Evolutionary conservation across 2,113 vertebrate species (phyloP).

Genomic region (Pelobates fuscus): DNA sequence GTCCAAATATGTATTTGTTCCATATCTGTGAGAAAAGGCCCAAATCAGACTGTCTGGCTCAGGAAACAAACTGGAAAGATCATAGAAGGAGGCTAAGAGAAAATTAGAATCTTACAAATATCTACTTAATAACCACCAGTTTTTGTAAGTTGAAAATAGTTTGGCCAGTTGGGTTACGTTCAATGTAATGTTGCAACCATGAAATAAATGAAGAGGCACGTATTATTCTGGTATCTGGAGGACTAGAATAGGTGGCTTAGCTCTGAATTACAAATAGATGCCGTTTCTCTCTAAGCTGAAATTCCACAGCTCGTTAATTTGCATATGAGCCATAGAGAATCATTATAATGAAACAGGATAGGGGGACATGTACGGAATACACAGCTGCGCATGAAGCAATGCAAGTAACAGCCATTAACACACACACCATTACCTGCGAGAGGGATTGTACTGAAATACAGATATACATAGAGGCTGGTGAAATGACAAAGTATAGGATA

Average conservation of each 20-base stretch:
- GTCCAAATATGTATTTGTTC: too few relatives aligned
- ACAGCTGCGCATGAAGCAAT: constrained; percentile 16
- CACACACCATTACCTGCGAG: constrained; percentile 63
- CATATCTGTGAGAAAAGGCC: too few relatives aligned
- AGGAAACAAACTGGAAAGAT: too few relatives aligned
- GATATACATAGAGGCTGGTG: constrained; percentile 1
- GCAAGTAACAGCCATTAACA: constrained; percentile 39
- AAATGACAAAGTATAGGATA: background rate
- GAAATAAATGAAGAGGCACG: constrained; percentile 17
- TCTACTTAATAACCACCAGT: too few relatives aligned
- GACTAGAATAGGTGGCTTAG: constrained; percentile 37
- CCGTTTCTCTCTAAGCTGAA: constrained; percentile 56
- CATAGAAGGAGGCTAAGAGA: too few relatives aligned
- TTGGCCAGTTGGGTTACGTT: background rate
- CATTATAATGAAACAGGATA: constrained; percentile 64
- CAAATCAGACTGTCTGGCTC: too few relatives aligned
- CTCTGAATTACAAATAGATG: constrained; percentile 43
- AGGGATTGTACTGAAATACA: constrained; percentile 21
- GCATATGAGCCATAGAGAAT: constrained; percentile 64
- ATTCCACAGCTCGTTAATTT: constrained; percentile 73
- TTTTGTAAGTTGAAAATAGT: too few relatives aligned
- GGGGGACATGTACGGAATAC: constrained; percentile 54
- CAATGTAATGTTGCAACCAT: constrained; percentile 17
- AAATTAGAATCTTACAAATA: too few relatives aligned
- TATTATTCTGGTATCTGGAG: constrained; percentile 6